A percentile compares a stretch with the other conserved stretches of the same genome.
These are phyloP conservation scores for Zygothrica quintamaculata DNA, from an alignment of 2,888 invertebrate species.

Conservation along the genomic window DNA sequence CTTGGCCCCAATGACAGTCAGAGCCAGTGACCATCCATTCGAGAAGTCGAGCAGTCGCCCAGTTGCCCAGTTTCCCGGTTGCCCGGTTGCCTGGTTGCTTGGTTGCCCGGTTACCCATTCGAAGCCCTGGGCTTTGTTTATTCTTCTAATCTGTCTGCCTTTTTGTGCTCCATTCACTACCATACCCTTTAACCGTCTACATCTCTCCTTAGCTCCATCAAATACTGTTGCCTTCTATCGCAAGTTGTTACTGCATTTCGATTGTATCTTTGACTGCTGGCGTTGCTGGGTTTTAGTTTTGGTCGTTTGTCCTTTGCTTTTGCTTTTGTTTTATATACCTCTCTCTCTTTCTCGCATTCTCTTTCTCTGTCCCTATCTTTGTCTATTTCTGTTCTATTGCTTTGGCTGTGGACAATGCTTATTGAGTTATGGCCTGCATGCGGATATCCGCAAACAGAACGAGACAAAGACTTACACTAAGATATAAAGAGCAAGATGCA, in stretches of 20 bases:
- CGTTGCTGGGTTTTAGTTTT: constrained; percentile 62
- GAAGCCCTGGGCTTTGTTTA: constrained; percentile 70
- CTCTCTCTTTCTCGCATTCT: too few species aligned
- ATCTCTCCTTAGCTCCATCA: neutral
- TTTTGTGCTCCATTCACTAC: neutral
- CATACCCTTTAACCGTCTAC: neutral
- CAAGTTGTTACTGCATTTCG: constrained; percentile 74
- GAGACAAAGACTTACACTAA: constrained; percentile 27
- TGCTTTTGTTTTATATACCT: constrained; percentile 19
- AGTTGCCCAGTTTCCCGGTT: constrained; percentile 11
- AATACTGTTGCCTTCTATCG: constrained; percentile 25
- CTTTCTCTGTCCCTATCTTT: constrained; percentile 2
- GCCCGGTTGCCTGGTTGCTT: constrained; percentile 26
- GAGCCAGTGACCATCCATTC: constrained; percentile 31
- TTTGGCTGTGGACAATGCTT: constrained; percentile 72
- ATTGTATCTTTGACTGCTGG: constrained; percentile 75
- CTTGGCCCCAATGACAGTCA: constrained; percentile 60
- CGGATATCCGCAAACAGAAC: constrained; percentile 71
- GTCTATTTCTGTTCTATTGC: constrained; percentile 24
- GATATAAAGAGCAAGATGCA: constrained; percentile 9
- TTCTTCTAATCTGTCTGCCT: constrained; percentile 73
- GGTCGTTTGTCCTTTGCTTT: constrained; percentile 52
- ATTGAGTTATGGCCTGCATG: constrained; percentile 80
- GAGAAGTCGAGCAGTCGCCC: constrained; percentile 23
- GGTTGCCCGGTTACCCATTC: constrained; percentile 45